Conservation (phyloP, 2,797 vertebrate species). For the Myotis daubentonii region DNA sequence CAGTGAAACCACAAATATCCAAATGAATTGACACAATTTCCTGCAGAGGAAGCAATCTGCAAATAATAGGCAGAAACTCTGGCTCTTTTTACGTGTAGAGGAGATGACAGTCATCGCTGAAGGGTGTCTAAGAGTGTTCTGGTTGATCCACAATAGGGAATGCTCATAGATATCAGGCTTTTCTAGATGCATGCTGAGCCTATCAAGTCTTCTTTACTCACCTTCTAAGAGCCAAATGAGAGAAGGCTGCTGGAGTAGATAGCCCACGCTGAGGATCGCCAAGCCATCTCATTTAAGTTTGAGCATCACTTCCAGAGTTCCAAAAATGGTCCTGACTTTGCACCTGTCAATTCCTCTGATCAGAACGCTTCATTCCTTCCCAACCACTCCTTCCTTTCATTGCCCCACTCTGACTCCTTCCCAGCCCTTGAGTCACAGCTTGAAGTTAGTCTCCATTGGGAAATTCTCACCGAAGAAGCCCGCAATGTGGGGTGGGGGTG, state of each 20-base stretch:
- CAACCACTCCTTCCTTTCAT: neutral
- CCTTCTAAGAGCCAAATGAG: neutral
- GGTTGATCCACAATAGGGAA: neutral
- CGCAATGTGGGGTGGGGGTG: rapidly evolving
- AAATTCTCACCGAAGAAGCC: neutral
- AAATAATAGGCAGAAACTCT: constrained; percentile 70
- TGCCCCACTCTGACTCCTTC: rapidly evolving
- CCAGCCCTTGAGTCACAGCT: neutral
- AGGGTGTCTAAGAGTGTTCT: neutral
- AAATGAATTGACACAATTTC: constrained; percentile 75
- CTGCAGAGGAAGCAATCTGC: constrained; percentile 69
- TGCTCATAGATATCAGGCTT: neutral
- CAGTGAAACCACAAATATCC: constrained; percentile 53
- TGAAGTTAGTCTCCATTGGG: neutral
- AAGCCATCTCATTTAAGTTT: neutral
- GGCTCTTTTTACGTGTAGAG: constrained; percentile 38
- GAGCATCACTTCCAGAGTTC: neutral
- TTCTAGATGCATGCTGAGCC: neutral
- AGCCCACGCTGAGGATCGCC: neutral
- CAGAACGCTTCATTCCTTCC: neutral
- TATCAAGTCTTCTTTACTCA: neutral
- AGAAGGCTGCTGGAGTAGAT: neutral
- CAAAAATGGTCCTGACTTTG: neutral
- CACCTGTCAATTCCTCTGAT: neutral
- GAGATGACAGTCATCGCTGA: constrained; percentile 38